A percentile compares a stretch with the other conserved stretches of the same genome.
These are phyloP conservation scores for Felis chaus DNA, from an alignment of 2,113 vertebrate species.

Conservation along the genomic window DNA sequence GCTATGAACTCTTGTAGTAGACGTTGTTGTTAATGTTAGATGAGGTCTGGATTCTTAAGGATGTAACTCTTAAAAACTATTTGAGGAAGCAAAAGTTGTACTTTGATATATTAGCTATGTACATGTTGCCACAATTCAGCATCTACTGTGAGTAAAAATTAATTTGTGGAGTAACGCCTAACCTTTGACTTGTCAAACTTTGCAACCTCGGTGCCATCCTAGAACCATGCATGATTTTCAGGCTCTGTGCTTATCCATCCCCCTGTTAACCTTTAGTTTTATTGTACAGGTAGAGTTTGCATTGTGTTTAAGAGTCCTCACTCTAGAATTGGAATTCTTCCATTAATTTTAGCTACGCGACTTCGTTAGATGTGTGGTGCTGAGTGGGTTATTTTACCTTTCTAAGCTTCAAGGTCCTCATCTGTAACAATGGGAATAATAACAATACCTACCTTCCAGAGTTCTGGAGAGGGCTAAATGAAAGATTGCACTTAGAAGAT, in stretches of 20 bases:
- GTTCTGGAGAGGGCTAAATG: background rate
- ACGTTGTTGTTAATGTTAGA: background rate
- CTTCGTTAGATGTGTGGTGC: background rate
- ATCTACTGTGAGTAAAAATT: background rate
- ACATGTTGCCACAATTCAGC: background rate
- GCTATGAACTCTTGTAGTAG: background rate
- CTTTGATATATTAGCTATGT: background rate
- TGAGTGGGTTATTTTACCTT: background rate
- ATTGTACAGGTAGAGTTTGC: background rate
- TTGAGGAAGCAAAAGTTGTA: background rate
- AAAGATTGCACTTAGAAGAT: background rate
- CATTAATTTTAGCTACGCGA: background rate
- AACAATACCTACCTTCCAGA: background rate
- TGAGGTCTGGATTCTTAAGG: background rate
- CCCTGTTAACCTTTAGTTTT: background rate
- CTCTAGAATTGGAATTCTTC: background rate
- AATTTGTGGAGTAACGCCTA: background rate
- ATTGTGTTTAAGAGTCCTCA: background rate
- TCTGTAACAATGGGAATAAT: background rate
- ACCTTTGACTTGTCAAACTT: background rate
- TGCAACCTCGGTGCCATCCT: background rate
- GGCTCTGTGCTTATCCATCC: background rate
- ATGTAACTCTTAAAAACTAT: background rate
- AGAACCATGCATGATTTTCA: background rate
- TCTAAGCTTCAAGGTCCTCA: background rate